Base-by-base conservation (phyloP, 2,113 vertebrate genomes). In the Oplegnathus fasciatus region DNA sequence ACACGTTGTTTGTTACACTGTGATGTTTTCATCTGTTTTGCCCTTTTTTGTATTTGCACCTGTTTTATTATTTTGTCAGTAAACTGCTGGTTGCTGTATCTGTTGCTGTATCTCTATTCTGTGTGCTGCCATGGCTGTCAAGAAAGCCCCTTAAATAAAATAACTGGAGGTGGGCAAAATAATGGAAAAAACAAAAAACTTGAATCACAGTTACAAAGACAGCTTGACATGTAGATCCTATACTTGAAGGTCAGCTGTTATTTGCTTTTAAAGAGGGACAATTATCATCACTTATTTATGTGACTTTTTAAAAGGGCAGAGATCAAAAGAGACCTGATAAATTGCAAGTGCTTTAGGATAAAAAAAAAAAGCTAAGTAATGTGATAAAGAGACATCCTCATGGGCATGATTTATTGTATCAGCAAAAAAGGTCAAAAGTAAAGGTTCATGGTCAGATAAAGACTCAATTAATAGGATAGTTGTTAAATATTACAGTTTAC, bases 81-180 rank as follows among this genome's bases (percentile, higher is more conserved):
- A 78, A 89, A 84, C 88, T 74, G 67, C 81, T 75, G 70, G 62
- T 75, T 78, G 50, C 72, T 89, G 46, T 82, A 78, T 24, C 46
- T 83, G 44, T 42, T 46, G 58, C 42, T 78, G 30, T 88, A 46
- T 75, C 20, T 78, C n/a, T 89, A 48, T 67, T 90, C 52, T 79
- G 57, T 89, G 58, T 22, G 2, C 50, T 78, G 28, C 34, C 52
- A 67, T 8, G 30, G 10, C 20, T 57, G 40, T 52, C 8, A 20
- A 48, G 6, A 67, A 75, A 57, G 1, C 52, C 42, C 44, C 18
- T 54, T 46, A 26, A 77, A 79, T 89, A 61, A 76, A 81, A 46
- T 26, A 7, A 64, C 55, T 48, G 10, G 26, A 61, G 30, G 28
- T 67, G 20, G 40, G 40, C 11, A 22, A 54, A 54, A 58, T 57